Evolutionary conservation across 2,113 vertebrate species (phyloP).

Genomic region (Melanocharis versteri): DNA sequence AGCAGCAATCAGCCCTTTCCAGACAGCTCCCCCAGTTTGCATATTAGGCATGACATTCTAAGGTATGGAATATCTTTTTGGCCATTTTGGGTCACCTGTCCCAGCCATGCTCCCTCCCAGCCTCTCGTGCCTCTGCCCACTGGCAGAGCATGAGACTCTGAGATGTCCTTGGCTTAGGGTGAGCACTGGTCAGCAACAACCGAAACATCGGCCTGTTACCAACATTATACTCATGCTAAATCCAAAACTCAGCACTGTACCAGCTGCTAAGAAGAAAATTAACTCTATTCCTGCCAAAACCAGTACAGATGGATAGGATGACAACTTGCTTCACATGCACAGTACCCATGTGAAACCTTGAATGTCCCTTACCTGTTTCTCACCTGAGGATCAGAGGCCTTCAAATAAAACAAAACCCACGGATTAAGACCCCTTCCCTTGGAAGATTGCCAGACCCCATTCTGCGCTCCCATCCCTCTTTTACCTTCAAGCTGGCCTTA

Average conservation of each 20-base stretch:
- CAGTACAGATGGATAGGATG: neutral
- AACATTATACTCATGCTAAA: neutral
- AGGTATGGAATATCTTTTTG: neutral
- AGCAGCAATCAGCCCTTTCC: neutral
- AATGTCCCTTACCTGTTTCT: neutral
- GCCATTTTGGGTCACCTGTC: neutral
- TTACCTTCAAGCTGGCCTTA: neutral
- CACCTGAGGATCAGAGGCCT: neutral
- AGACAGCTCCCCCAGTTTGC: neutral
- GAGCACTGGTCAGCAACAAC: neutral
- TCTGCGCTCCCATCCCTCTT: neutral
- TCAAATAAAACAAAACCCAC: neutral
- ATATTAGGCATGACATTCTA: too few species aligned
- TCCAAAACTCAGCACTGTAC: neutral
- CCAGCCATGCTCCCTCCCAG: neutral
- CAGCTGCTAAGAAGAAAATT: neutral
- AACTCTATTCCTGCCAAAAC: neutral
- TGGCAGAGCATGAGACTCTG: neutral
- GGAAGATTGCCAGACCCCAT: neutral
- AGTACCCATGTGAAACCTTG: neutral
- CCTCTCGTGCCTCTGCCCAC: rapidly evolving
- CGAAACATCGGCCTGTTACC: rapidly evolving
- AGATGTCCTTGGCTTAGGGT: neutral
- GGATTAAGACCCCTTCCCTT: neutral
- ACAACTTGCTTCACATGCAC: rapidly evolving